These are phyloP conservation scores for Ciconia nigra DNA, from an alignment of 2,797 vertebrate species.

Conservation along the genomic window DNA sequence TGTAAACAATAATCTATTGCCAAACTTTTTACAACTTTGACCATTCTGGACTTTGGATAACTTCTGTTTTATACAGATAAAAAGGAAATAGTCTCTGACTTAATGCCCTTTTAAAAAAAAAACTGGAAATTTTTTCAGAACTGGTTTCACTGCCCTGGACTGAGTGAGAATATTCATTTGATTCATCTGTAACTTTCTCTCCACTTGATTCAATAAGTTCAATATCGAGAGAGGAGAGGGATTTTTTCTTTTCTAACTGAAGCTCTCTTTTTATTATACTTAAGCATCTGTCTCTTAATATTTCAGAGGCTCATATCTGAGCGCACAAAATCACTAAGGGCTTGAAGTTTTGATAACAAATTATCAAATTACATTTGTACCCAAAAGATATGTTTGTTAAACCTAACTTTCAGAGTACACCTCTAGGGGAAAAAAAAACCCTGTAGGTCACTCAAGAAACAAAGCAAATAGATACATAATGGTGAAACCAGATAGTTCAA, in stretches of 20 bases:
- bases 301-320: background rate
- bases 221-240: background rate
- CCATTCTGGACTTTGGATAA: background rate
- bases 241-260: background rate
- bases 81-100: background rate
- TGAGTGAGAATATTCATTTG: background rate
- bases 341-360: background rate
- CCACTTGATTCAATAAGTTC: background rate
- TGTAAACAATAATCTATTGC: background rate
- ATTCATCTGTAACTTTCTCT: background rate
- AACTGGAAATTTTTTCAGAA: background rate
- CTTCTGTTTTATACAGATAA: background rate
- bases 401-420: background rate
- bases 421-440: background rate
- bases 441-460: background rate
- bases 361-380: background rate
- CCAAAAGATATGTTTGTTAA: background rate
- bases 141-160: background rate
- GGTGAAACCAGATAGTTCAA: background rate
- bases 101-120: background rate
- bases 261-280: background rate
- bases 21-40: background rate
- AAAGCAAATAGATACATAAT: background rate
- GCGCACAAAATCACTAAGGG: background rate
- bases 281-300: background rate